A percentile compares a stretch with the other conserved stretches of the same genome.
phyloP scores from a whole-genome alignment of 1,140 invertebrate genomes.

The Bombus sibiricus region DNA sequence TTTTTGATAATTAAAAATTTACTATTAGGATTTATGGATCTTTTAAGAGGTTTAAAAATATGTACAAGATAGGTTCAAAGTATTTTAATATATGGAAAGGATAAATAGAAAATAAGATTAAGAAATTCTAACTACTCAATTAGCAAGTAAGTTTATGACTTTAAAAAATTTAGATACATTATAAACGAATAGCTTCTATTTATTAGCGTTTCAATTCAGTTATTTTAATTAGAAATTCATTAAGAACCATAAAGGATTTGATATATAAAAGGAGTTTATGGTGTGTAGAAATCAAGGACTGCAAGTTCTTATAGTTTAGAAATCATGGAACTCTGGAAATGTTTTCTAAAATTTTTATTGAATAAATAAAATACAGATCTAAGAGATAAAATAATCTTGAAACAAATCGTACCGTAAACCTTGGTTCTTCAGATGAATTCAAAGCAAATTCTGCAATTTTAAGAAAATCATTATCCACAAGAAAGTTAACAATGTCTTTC shows the following conservation, averaged over 20 bases:
- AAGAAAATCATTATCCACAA: constrained; percentile 86
- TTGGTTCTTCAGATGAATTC: constrained; percentile 80
- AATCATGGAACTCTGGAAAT: background rate
- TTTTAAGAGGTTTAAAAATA: background rate
- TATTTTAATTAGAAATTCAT: background rate
- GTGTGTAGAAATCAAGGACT: constrained; percentile 2
- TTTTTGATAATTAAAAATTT: background rate
- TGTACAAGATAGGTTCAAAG: background rate
- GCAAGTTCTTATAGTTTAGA: background rate
- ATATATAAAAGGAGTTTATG: background rate
- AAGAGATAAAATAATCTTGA: constrained; percentile 10
- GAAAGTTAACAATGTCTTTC: constrained; percentile 87
- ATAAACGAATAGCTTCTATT: background rate
- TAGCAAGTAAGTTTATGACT: background rate
- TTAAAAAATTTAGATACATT: background rate
- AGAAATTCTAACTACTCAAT: background rate
- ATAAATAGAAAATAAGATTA: no score
- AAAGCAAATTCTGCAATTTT: constrained; percentile 82
- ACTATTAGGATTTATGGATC: background rate
- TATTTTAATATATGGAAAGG: background rate
- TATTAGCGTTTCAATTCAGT: background rate
- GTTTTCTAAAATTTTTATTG: constrained; percentile 8
- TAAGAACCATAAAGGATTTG: background rate
- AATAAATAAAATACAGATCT: constrained; percentile 15
- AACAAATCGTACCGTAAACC: constrained; percentile 82